Evolutionary conservation across 2,888 invertebrate genomes (phyloP).

Genomic region (Perdita meconis): DNA sequence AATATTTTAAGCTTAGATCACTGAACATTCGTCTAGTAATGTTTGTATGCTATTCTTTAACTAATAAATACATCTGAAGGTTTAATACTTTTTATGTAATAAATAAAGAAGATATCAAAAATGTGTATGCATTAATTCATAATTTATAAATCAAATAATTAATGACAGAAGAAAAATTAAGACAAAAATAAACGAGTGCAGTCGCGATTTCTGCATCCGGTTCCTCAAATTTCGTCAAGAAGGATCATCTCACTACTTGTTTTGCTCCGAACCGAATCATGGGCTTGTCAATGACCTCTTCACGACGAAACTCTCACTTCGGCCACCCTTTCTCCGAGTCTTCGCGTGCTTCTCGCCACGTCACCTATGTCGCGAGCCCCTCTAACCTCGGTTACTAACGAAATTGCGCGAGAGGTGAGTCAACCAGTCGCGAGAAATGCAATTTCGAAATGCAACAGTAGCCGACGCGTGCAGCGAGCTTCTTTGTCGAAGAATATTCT

Average conservation of each 20-base stretch:
- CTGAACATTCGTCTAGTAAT: no score
- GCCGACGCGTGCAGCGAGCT: not conserved
- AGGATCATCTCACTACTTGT: conserved; percentile 40
- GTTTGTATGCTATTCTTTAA: no score
- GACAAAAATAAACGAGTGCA: no score
- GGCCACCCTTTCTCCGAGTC: conserved; percentile 29
- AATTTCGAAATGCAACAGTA: conserved; percentile 7
- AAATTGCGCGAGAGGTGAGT: not conserved
- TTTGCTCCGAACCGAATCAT: conserved; percentile 60
- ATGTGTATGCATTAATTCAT: no score
- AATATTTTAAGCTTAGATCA: no score
- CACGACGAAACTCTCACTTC: conserved; percentile 66
- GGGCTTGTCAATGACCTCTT: conserved; percentile 68
- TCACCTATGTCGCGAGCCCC: conserved; percentile 4
- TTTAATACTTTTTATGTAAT: no score
- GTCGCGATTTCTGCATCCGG: no score
- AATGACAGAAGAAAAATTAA: no score
- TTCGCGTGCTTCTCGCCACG: conserved; percentile 13
- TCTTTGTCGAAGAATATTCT: conserved; percentile 6
- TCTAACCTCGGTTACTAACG: not conserved
- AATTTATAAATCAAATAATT: no score
- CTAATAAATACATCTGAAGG: no score
- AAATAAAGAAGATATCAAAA: no score
- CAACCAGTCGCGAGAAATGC: conserved; percentile 5
- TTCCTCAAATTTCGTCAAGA: no score